These are phyloP conservation scores for Mamestra brassicae DNA, from an alignment of 2,888 invertebrate species.

Conservation along the genomic window DNA sequence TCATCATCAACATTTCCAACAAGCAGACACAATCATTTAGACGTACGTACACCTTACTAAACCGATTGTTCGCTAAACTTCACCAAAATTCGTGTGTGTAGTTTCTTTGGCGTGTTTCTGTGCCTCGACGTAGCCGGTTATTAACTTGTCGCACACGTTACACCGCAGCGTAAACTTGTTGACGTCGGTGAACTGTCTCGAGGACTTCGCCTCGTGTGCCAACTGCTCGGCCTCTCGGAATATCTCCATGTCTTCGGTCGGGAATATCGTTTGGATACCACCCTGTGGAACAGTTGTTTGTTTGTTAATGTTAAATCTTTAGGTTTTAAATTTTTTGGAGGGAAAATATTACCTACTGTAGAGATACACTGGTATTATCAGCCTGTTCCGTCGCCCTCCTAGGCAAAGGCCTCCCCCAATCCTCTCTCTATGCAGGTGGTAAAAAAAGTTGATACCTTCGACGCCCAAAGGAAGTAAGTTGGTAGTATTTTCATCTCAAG, in stretches of 20 bases:
- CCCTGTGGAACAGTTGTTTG: constrained; percentile 87
- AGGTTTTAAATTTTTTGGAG: no score
- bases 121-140: constrained; percentile 96
- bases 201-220: constrained; percentile 96
- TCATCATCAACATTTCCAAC: constrained; percentile 25
- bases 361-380: no score
- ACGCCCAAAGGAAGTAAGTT: background rate
- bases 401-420: no score
- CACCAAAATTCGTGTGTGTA: constrained; percentile 95
- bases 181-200: constrained; percentile 97
- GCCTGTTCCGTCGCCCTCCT: no score
- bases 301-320: background rate
- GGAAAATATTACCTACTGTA: no score
- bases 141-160: constrained; percentile 93
- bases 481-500: background rate
- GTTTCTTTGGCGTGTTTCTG: constrained; percentile 96
- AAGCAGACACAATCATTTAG: constrained; percentile 66
- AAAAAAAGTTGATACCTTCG: background rate
- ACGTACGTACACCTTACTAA: constrained; percentile 38
- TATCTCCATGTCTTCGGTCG: constrained; percentile 93
- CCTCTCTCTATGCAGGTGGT: no score
- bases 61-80: constrained; percentile 90
- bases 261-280: constrained; percentile 95
- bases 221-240: constrained; percentile 95
- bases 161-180: constrained; percentile 96